Conservation (phyloP, 92 coral and sea anemone genomes). For the Bergia sp. region DNA sequence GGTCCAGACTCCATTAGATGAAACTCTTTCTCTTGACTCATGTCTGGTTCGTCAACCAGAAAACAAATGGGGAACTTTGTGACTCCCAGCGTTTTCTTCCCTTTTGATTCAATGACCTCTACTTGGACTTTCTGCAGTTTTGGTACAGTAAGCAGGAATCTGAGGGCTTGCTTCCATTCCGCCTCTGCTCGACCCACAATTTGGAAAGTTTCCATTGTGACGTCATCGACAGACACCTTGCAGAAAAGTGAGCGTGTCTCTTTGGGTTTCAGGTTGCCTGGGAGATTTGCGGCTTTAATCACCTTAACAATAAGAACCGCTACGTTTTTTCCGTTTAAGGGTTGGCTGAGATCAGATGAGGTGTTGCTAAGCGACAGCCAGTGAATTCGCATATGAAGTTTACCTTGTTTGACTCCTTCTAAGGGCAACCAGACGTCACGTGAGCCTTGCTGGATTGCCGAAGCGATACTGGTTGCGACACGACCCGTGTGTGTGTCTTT, state of each 20-base stretch:
- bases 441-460: slow-evolving; percentile 67
- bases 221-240: slow-evolving; percentile 74
- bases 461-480: slow-evolving; percentile 62
- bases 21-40: slow-evolving; percentile 81
- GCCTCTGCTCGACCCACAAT: slow-evolving; percentile 54
- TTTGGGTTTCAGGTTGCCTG: slow-evolving; percentile 55
- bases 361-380: slow-evolving; percentile 79
- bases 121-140: slow-evolving; percentile 62
- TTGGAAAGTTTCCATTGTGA: slow-evolving; percentile 60
- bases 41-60: slow-evolving; percentile 79
- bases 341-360: slow-evolving; percentile 70
- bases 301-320: slow-evolving; percentile 87
- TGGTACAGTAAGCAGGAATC: slow-evolving; percentile 83
- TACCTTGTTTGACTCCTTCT: slow-evolving; percentile 81
- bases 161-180: slow-evolving; percentile 82
- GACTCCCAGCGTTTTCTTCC: slow-evolving; percentile 59
- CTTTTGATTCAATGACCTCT: slow-evolving; percentile 66
- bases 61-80: slow-evolving; percentile 60
- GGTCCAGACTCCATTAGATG: slow-evolving; percentile 59
- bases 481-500: slow-evolving; percentile 82
- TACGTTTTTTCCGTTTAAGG: slow-evolving; percentile 66
- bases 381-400: slow-evolving; percentile 68
- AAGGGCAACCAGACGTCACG: slow-evolving; percentile 88
- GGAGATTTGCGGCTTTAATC: slow-evolving; percentile 74
- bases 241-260: slow-evolving; percentile 71